Conservation (phyloP, 2,113 vertebrate genomes). For the Atlantisia rogersi region DNA sequence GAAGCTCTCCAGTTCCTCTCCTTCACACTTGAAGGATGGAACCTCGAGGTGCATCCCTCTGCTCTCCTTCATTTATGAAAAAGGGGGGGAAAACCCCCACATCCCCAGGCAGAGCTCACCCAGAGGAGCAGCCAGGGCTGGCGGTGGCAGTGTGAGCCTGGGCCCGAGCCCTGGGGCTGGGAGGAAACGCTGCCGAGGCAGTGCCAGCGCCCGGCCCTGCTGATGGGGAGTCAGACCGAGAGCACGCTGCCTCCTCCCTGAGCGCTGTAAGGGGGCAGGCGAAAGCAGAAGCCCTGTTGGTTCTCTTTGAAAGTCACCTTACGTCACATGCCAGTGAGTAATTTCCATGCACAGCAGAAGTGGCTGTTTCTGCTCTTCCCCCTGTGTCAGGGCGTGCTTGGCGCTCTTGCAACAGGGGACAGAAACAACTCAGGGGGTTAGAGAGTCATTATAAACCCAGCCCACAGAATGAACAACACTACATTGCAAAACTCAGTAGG, state of each 20-base stretch:
- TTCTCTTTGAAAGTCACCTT: background rate
- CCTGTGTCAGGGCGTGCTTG: background rate
- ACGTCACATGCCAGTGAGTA: background rate
- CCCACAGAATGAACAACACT: background rate
- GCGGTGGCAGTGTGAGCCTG: rapidly evolving
- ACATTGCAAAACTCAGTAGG: background rate
- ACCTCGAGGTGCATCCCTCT: background rate
- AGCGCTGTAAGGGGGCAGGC: background rate
- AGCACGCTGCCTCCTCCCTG: background rate
- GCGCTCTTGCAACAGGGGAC: background rate
- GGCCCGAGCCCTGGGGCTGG: background rate
- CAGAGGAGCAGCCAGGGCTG: background rate
- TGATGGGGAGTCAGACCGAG: background rate
- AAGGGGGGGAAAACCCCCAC: background rate
- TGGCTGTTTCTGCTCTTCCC: background rate
- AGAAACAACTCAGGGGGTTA: background rate
- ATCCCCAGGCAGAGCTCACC: background rate
- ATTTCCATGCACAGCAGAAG: background rate
- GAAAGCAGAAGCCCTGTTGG: background rate
- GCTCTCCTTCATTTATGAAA: background rate
- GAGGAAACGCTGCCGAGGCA: background rate
- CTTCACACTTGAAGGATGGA: background rate
- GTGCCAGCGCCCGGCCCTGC: background rate
- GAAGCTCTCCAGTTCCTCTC: background rate
- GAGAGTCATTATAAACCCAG: background rate